A percentile compares a stretch with the other conserved stretches of the same genome.
Conservation (phyloP, 2,113 vertebrate species). For the Mobula hypostoma region DNA sequence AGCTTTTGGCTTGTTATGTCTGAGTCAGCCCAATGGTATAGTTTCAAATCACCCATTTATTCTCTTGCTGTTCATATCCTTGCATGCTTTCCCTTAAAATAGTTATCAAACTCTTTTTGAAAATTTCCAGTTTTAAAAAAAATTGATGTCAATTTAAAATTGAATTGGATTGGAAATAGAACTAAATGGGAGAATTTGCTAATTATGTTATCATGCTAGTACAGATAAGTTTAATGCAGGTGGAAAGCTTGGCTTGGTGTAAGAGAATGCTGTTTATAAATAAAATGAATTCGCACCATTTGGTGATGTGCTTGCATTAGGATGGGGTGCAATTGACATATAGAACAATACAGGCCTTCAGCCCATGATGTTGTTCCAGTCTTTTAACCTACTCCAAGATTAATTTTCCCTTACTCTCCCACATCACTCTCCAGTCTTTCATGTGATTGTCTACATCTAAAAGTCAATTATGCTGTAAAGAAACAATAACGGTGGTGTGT, state of each 20-base stretch:
- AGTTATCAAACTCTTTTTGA: neutral
- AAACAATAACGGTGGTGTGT: neutral
- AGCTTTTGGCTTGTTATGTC: neutral
- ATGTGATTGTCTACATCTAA: too few relatives aligned
- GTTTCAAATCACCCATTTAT: neutral
- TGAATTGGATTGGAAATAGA: neutral
- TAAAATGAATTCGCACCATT: neutral
- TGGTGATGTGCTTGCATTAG: neutral
- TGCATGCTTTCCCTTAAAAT: neutral
- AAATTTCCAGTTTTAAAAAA: neutral
- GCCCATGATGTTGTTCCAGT: too few relatives aligned
- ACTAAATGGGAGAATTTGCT: neutral
- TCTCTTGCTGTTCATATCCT: neutral
- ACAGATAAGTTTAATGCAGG: neutral
- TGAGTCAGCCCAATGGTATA: too few relatives aligned
- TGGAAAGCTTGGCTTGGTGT: neutral
- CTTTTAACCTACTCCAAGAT: too few relatives aligned
- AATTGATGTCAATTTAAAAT: neutral
- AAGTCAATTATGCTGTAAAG: neutral
- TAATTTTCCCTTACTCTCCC: too few relatives aligned
- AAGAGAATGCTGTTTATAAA: neutral
- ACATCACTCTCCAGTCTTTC: too few relatives aligned
- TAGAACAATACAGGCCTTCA: too few relatives aligned
- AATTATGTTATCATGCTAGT: neutral
- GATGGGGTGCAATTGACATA: neutral